These are phyloP conservation scores for Zosterops lateralis DNA, from an alignment of 2,113 vertebrate genomes.

Conservation along the genomic window DNA sequence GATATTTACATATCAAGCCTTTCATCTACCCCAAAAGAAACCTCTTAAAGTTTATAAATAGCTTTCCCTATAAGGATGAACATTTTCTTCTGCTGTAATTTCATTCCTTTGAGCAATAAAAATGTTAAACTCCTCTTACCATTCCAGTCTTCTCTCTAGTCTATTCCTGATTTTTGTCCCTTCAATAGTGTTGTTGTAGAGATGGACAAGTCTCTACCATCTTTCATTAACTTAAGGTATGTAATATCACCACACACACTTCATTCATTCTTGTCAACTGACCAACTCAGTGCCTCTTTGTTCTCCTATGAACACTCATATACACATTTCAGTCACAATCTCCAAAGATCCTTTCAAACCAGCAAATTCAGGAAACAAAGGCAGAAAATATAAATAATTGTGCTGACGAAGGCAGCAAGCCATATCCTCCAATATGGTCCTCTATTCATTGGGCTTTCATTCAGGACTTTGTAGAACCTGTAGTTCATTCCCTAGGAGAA, in stretches of 20 bases:
- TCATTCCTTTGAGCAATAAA: background rate
- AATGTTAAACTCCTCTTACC: background rate
- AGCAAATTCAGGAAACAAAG: background rate
- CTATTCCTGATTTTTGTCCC: background rate
- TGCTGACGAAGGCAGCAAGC: background rate
- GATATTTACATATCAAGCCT: slow-evolving; percentile 20
- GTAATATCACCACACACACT: background rate
- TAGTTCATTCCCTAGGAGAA: background rate
- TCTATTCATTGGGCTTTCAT: background rate
- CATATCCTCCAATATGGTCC: background rate
- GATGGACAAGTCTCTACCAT: background rate
- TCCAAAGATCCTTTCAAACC: background rate
- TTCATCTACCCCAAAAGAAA: slow-evolving; percentile 23
- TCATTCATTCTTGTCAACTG: background rate
- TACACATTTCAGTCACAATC: background rate
- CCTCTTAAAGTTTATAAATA: slow-evolving; percentile 15
- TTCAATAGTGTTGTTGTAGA: background rate
- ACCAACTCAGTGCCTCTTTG: background rate
- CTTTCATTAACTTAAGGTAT: background rate
- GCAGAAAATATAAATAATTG: background rate
- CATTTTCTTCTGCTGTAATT: slow-evolving; percentile 1
- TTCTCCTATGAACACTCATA: background rate
- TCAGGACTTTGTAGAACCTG: background rate
- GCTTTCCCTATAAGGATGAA: background rate
- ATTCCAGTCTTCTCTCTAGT: background rate